Percentiles rank a stretch among this genome's conserved stretches.
These are phyloP conservation scores for Zoanthus solanderi DNA, from an alignment of 92 coral and sea anemone genomes.

Conservation along the genomic window DNA sequence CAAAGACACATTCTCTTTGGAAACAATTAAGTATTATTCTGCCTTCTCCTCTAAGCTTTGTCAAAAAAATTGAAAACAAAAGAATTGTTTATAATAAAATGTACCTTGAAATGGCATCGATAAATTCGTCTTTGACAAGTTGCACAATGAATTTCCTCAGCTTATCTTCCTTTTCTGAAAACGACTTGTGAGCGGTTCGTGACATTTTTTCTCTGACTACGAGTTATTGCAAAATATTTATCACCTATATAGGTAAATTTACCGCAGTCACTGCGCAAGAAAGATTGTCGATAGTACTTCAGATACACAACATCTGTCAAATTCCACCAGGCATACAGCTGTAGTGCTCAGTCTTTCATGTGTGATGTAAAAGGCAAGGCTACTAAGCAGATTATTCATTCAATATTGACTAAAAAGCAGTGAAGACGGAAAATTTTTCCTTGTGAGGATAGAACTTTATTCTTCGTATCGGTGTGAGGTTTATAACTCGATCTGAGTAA, in stretches of 20 bases:
- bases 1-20: too few species aligned
- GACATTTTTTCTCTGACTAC: neutral
- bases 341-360: neutral
- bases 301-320: neutral
- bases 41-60: too few species aligned
- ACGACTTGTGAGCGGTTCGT: constrained; percentile 61
- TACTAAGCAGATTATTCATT: neutral
- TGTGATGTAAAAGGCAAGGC: constrained; percentile 4
- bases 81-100: too few species aligned
- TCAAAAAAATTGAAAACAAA: too few species aligned
- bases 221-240: neutral
- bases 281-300: neutral
- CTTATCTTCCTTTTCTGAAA: constrained; percentile 72
- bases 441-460: neutral
- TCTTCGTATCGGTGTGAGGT: neutral
- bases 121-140: constrained; percentile 63
- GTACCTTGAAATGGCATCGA: constrained; percentile 76
- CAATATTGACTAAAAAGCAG: neutral
- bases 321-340: constrained; percentile 13
- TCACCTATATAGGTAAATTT: too few species aligned
- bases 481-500: neutral
- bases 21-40: too few species aligned
- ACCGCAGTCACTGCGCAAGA: neutral
- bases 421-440: neutral
- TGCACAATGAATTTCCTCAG: constrained; percentile 63